Conservation (phyloP, 2,113 vertebrate species). For the Platysteira castanea region DNA sequence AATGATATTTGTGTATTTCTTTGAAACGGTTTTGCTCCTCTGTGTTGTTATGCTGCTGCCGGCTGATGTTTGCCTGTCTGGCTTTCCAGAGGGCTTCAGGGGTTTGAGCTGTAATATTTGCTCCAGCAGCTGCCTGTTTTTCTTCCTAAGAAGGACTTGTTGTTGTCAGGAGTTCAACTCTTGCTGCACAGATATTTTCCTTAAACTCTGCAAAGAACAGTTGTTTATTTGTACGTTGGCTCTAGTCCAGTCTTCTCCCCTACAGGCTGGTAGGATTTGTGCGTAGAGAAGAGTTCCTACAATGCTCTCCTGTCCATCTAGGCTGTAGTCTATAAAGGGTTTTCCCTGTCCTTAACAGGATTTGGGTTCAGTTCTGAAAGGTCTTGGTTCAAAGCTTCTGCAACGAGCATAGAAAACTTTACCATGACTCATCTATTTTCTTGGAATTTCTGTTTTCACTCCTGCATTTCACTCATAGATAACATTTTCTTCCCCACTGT, state of each 20-base stretch:
- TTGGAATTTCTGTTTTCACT: neutral
- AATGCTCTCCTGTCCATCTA: neutral
- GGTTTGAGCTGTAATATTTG: slow-evolving; percentile 3
- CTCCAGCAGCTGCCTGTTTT: slow-evolving; percentile 26
- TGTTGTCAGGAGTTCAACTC: slow-evolving; percentile 40
- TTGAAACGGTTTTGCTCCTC: neutral
- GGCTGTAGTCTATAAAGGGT: neutral
- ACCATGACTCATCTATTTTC: neutral
- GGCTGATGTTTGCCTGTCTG: neutral
- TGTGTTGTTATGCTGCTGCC: neutral
- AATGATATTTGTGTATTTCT: neutral
- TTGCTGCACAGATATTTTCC: slow-evolving; percentile 34
- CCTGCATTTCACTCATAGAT: neutral
- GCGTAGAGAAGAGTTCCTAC: neutral
- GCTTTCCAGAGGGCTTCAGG: slow-evolving; percentile 1
- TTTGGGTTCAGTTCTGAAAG: neutral
- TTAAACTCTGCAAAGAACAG: slow-evolving; percentile 51
- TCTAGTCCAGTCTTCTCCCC: neutral
- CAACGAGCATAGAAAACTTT: neutral
- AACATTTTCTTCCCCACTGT: neutral
- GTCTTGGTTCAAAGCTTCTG: neutral
- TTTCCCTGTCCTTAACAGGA: neutral
- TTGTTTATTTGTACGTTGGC: slow-evolving; percentile 62
- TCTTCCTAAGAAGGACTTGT: slow-evolving; percentile 68
- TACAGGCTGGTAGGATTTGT: neutral